Percentiles rank a stretch among this genome's conserved stretches.
phyloP scores from a whole-genome alignment of 2,888 invertebrate genomes.

The Cyaniris semiargus region DNA sequence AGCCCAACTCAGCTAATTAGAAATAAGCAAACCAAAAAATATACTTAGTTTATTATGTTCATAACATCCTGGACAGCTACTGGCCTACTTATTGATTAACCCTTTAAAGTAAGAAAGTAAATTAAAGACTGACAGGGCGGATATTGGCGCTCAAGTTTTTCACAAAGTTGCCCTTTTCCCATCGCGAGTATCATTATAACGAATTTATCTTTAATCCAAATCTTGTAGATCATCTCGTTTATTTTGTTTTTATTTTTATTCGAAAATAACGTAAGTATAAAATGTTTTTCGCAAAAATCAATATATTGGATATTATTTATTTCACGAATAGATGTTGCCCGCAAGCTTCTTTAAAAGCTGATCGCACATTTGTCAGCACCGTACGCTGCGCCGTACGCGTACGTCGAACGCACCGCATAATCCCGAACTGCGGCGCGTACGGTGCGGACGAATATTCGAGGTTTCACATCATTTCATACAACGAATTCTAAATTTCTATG shows the following conservation, averaged over 20 bases:
- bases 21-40: not conserved
- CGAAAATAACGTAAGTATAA: not conserved
- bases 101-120: slow-evolving; percentile 8
- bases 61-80: not conserved
- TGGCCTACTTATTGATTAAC: not conserved
- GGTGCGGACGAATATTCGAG: too few species aligned
- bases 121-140: not conserved
- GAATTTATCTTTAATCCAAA: not conserved
- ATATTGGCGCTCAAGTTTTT: slow-evolving; percentile 6
- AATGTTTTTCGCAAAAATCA: not conserved
- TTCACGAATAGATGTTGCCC: too few species aligned
- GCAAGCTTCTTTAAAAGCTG: too few species aligned
- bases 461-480: too few species aligned
- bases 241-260: not conserved
- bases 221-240: not conserved
- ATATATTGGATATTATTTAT: too few species aligned
- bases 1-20: not conserved
- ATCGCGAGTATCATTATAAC: not conserved
- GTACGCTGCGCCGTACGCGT: too few species aligned
- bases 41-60: not conserved
- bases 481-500: not conserved
- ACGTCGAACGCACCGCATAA: too few species aligned
- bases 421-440: too few species aligned
- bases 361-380: too few species aligned
- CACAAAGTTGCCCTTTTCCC: not conserved